Base-by-base conservation (phyloP, 2,113 vertebrate genomes). In the Anguilla rostrata region DNA sequence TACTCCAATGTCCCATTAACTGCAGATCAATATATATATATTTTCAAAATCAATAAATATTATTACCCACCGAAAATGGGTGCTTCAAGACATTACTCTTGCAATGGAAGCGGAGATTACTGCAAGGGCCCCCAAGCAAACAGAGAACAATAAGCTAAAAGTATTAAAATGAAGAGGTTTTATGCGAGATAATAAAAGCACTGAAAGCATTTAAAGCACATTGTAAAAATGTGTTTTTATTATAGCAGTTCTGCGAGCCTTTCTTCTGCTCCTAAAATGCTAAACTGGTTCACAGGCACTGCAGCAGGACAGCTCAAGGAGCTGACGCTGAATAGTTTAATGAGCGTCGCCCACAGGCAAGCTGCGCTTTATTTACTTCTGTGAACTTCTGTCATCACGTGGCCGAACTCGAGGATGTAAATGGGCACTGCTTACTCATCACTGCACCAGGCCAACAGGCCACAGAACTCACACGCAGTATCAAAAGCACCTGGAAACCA, bases 311-410 rank as follows among this genome's bases (percentile, higher is more conserved):
- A 86, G 89, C 87, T 84, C 85, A 84, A 71, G 90, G 92, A 87
- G 92, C 91, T 90, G 92, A 93, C 94, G 94, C 93, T 91, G 92
- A 91, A 91, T 87, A 85, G 90, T 86, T 83, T 94, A 94, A 94
- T 92, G 90, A 93, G 92, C 87, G 88, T 93, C 90, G 90, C 88
- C 92, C 34, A 75, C 20, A 46, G 89, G 89, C 82, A 90, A 87
- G 86, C 39, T 81, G 80, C 82, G 90, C 83, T 86, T 91, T 90
- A 94, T 93, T 90, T 87, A 88, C 34, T 34, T 34, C 34, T 34
- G 34, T 34, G 34, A 83, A 90, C 90, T 57, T 84, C 92, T 88
- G 84, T 85, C 88, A 89, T 89, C 84, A 92, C 12, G 39, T 40
- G 26, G 20, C 60, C 2, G 60, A 20, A 66, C 60, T 66, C 2